Base-by-base conservation (phyloP, 2,113 vertebrate species). In the Odocoileus virginianus region DNA sequence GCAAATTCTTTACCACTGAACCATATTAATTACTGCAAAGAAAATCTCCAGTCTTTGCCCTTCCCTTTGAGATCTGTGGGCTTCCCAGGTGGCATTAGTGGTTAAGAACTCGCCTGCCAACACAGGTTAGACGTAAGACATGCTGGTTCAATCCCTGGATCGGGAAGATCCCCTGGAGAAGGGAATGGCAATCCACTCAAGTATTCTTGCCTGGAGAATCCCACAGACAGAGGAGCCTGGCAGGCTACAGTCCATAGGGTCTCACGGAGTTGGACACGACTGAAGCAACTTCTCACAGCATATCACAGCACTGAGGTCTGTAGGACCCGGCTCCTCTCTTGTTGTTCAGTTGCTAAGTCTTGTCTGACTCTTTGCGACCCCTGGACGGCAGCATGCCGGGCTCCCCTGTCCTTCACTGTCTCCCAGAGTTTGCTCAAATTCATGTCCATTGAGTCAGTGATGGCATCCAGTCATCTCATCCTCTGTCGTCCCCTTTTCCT, bases 181-280 rank as follows among this genome's bases (percentile, higher is more conserved):
- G 67, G 67, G 0, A 71, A 40, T 40, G 2, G 67, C 19, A 71
- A 12, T 6, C 67, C 67, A 71, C n/a, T 71, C n/a, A 2, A 40
- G 19, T 23, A 23, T 71, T 40, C 67, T 40, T 23, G 67, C 67
- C 67, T 40, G 67, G 67, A 71, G n/a, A 71, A 40, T 71, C 19
- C 67, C n/a, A 71, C 0, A 2, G 19, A 23, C 67, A 40, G 67
- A 40, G 67, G 67, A 71, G 9, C 19, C 67, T 36, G 67, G n/a
- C n/a, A 0, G n/a, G n/a, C 67, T 12, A 23, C n/a, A 71, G n/a
- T 40, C 5, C n/a, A 40, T 12, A 3, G n/a, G n/a, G 19, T 23
- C 4, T 2, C 19, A 40, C 19, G 23, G 67, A 23, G 17, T 21
- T 21, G n/a, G n/a, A 71, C 64, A 11, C 2, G 2, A 9, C 17